These are phyloP conservation scores for Tenthredo notha DNA, from an alignment of 2,888 invertebrate species.

Conservation along the genomic window DNA sequence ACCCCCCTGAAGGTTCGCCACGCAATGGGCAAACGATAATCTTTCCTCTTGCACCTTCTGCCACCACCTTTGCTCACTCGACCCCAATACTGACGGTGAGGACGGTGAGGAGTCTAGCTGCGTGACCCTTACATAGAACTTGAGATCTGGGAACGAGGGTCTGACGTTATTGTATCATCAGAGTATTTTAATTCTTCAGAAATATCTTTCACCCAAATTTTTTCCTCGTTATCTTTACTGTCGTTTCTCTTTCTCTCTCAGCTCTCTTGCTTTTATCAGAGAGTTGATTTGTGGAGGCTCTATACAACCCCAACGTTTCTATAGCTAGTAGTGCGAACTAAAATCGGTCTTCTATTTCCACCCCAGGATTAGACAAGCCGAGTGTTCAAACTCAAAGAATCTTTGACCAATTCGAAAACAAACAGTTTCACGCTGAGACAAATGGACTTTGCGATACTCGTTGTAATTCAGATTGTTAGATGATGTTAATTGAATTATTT, in stretches of 20 bases:
- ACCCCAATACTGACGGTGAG: constrained; percentile 4
- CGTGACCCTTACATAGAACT: constrained; percentile 27
- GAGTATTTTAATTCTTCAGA: neutral
- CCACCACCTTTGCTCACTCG: constrained; percentile 1
- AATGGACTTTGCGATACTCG: neutral
- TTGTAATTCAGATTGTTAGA: neutral
- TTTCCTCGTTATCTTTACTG: neutral
- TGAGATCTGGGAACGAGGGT: neutral
- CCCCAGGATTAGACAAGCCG: too few relatives aligned
- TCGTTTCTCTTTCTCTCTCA: neutral
- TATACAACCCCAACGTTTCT: neutral
- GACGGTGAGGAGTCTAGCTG: constrained; percentile 17
- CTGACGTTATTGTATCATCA: constrained; percentile 12
- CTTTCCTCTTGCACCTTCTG: constrained; percentile 1
- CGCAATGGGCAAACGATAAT: constrained; percentile 32
- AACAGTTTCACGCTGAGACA: neutral
- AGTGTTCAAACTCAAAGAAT: neutral
- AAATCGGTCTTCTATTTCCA: neutral
- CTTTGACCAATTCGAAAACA: neutral
- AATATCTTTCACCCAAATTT: neutral
- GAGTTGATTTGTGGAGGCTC: neutral
- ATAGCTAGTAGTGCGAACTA: neutral
- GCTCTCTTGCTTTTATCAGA: neutral
- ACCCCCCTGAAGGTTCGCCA: constrained; percentile 4
- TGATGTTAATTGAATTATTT: neutral